These are phyloP conservation scores for Rachycentron canadum DNA, from an alignment of 2,797 vertebrate species.

Conservation along the genomic window DNA sequence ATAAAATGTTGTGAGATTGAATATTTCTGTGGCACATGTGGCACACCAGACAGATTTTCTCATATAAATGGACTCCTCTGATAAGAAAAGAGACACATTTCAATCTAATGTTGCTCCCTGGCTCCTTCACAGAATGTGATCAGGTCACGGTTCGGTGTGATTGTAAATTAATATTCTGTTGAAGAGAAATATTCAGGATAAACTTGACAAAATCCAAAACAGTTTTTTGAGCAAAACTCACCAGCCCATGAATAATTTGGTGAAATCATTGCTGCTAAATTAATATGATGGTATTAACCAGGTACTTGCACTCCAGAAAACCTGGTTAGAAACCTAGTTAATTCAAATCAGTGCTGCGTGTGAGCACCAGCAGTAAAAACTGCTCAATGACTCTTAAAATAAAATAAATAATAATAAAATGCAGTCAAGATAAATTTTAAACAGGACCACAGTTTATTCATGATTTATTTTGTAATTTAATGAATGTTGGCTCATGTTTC, in stretches of 20 bases:
- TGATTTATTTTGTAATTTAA: slow-evolving; percentile 29
- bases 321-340: slow-evolving; percentile 15
- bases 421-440: slow-evolving; percentile 31
- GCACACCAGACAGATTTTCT: slow-evolving; percentile 53
- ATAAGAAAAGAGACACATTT: slow-evolving; percentile 48
- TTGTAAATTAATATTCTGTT: slow-evolving; percentile 41
- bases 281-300: slow-evolving; percentile 15
- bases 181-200: slow-evolving; percentile 23
- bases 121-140: slow-evolving; percentile 47
- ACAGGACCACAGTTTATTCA: slow-evolving; percentile 32
- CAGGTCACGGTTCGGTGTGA: slow-evolving; percentile 43
- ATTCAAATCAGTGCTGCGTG: slow-evolving; percentile 23
- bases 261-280: slow-evolving; percentile 18
- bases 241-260: slow-evolving; percentile 28
- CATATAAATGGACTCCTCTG: slow-evolving; percentile 32
- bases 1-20: slow-evolving; percentile 75
- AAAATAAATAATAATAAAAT: slow-evolving; percentile 51
- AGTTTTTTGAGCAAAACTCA: slow-evolving; percentile 21
- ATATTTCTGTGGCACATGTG: slow-evolving; percentile 62
- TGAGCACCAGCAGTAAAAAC: slow-evolving; percentile 35
- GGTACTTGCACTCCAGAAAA: slow-evolving; percentile 14
- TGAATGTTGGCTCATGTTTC: slow-evolving; percentile 58
- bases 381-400: slow-evolving; percentile 49
- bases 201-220: slow-evolving; percentile 34
- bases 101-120: slow-evolving; percentile 40